Percentiles rank a stretch among this genome's conserved stretches.
phyloP scores from a whole-genome alignment of 2,113 vertebrate genomes.

The Colinus virginianus region DNA sequence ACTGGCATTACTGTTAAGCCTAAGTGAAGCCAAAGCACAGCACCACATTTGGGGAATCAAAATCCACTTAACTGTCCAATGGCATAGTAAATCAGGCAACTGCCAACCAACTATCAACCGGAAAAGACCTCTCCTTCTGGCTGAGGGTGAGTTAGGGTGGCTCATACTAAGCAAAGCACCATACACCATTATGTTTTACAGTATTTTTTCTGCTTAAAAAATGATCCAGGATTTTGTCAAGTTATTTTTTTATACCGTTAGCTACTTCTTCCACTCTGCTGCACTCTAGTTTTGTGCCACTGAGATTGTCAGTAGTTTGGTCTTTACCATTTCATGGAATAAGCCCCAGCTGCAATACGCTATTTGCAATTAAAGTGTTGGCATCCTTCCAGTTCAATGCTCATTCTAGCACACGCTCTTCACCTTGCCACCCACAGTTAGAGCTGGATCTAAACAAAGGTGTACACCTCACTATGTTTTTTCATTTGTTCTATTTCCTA shows the following conservation, averaged over 20 bases:
- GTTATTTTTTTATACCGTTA: neutral
- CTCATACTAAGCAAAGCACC: neutral
- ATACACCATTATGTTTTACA: neutral
- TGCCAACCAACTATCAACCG: neutral
- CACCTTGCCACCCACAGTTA: neutral
- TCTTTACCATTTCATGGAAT: neutral
- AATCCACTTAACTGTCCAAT: fast-evolving
- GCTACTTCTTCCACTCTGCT: neutral
- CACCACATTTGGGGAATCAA: neutral
- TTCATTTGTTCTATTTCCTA: neutral
- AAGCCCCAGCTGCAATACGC: neutral
- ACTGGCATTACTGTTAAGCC: fast-evolving
- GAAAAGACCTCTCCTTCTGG: neutral
- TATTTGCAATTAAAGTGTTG: neutral
- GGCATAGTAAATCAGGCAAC: neutral
- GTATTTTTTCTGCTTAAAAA: neutral
- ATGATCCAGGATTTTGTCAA: neutral
- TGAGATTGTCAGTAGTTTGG: neutral
- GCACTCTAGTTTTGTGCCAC: neutral
- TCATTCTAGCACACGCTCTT: neutral
- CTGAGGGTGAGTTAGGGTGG: neutral
- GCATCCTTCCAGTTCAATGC: neutral
- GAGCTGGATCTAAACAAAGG: neutral
- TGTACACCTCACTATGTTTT: neutral
- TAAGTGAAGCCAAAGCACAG: neutral